Evolutionary conservation across 1,140 invertebrate genomes (phyloP).

Genomic region (Chrysomallon squamiferum): DNA sequence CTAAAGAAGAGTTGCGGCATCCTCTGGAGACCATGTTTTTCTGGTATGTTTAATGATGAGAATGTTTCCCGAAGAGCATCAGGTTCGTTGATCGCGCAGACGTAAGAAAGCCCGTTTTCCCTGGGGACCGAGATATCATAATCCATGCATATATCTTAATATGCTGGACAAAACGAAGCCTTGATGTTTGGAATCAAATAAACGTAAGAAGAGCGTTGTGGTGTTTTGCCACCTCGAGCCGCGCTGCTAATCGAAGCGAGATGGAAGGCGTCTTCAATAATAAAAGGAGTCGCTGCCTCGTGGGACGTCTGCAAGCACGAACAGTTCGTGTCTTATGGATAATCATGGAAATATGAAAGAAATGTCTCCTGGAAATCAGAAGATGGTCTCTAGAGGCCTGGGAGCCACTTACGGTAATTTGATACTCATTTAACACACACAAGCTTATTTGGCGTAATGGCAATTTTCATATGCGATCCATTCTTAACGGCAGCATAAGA

Average conservation of each 20-base stretch:
- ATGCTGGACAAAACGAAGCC: neutral
- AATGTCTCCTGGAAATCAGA: constrained; percentile 2
- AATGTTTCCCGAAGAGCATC: no score
- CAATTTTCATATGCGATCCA: constrained; percentile 3
- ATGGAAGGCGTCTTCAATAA: constrained; percentile 1
- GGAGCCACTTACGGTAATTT: constrained; percentile 3
- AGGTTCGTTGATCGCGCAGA: no score
- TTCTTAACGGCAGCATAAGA: neutral
- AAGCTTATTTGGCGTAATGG: constrained; percentile 7
- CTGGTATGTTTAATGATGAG: no score
- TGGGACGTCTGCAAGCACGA: neutral
- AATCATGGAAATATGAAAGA: constrained; percentile 7
- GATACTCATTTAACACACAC: constrained; percentile 6
- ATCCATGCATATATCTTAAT: constrained; percentile 2
- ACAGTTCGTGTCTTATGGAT: constrained; percentile 2
- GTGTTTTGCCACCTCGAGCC: no score
- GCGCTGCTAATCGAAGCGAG: neutral
- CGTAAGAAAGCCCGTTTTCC: no score
- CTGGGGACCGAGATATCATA: neutral
- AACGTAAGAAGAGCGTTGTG: no score
- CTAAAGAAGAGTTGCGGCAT: no score
- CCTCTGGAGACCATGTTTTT: no score
- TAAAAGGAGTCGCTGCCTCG: neutral
- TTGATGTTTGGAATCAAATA: no score
- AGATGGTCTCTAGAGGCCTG: neutral